phyloP scores from a whole-genome alignment of 2,888 invertebrate species.

The Leptogaster cylindrica region DNA sequence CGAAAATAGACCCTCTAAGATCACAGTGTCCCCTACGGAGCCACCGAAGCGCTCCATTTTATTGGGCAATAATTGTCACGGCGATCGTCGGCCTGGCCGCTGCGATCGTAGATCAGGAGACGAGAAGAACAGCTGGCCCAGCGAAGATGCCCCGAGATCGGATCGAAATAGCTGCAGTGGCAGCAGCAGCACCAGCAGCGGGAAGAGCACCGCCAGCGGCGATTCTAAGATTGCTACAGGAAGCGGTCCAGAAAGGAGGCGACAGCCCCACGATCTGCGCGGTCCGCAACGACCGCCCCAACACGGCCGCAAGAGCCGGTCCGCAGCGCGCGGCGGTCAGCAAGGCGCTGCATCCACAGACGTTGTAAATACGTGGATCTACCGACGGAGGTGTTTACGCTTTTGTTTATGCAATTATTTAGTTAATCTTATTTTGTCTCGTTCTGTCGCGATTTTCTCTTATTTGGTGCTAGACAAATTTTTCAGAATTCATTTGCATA shows the following conservation, averaged over 20 bases:
- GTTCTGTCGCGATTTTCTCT: too few relatives aligned
- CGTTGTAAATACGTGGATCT: slow-evolving; percentile 48
- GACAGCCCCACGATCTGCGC: background rate
- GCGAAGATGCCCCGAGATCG: background rate
- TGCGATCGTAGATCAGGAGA: slow-evolving; percentile 2
- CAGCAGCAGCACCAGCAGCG: background rate
- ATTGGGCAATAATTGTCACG: slow-evolving; percentile 43
- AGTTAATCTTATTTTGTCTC: too few relatives aligned
- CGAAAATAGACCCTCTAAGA: slow-evolving; percentile 19
- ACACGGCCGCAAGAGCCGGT: slow-evolving; percentile 31
- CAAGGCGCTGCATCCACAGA: slow-evolving; percentile 45
- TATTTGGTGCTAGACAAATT: too few relatives aligned
- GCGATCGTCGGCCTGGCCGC: slow-evolving; percentile 4
- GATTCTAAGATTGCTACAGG: slow-evolving; percentile 3
- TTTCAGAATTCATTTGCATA: too few relatives aligned
- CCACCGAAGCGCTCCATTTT: slow-evolving; percentile 11
- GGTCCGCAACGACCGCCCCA: slow-evolving; percentile 41
- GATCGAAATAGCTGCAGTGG: slow-evolving; percentile 4
- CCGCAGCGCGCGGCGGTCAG: slow-evolving; percentile 25
- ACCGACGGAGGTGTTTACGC: slow-evolving; percentile 45
- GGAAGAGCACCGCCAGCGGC: slow-evolving; percentile 18
- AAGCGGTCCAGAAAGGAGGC: background rate
- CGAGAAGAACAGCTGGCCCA: slow-evolving; percentile 35
- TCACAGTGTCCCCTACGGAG: background rate
- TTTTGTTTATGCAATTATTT: too few relatives aligned